phyloP scores from a whole-genome alignment of 2,888 invertebrate species.

The Sclerodermus sp. region DNA sequence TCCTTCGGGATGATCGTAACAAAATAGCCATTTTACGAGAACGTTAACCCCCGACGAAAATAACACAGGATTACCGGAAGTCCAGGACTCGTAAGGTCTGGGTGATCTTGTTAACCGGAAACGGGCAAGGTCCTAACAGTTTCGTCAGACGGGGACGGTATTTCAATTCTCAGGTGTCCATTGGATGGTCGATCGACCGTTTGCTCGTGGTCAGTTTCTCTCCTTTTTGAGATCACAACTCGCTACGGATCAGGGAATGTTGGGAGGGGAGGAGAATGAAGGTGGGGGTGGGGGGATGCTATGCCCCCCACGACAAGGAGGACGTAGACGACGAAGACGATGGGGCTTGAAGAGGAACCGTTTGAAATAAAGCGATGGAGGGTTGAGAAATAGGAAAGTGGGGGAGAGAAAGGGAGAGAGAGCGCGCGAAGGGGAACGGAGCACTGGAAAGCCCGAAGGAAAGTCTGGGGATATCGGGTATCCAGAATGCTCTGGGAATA shows the following conservation, averaged over 20 bases:
- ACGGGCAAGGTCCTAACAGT: neutral
- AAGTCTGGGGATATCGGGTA: conserved; percentile 29
- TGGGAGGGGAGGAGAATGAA: too few species aligned
- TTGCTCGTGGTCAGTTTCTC: neutral
- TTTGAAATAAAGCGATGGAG: neutral
- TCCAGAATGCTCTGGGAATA: conserved; percentile 33
- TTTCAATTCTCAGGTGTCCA: neutral
- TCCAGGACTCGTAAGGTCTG: neutral
- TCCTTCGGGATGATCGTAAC: too few species aligned
- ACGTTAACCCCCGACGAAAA: too few species aligned
- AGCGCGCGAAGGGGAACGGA: neutral
- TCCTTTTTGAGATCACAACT: conserved; percentile 12
- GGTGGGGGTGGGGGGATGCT: conserved; percentile 15
- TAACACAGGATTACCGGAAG: too few species aligned
- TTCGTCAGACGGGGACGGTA: neutral
- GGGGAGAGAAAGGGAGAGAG: neutral
- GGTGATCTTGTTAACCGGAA: neutral
- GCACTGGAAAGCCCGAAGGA: conserved; percentile 13
- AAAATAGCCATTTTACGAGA: too few species aligned
- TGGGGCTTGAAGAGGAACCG: conserved; percentile 2
- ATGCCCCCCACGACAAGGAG: conserved; percentile 1
- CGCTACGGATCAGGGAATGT: too few species aligned
- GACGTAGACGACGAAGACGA: conserved; percentile 13
- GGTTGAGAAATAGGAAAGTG: neutral
- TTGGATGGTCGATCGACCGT: neutral